A percentile compares a stretch with the other conserved stretches of the same genome.
phyloP scores from a whole-genome alignment of 2,888 invertebrate species.

The Torymus aiolomorphi region DNA sequence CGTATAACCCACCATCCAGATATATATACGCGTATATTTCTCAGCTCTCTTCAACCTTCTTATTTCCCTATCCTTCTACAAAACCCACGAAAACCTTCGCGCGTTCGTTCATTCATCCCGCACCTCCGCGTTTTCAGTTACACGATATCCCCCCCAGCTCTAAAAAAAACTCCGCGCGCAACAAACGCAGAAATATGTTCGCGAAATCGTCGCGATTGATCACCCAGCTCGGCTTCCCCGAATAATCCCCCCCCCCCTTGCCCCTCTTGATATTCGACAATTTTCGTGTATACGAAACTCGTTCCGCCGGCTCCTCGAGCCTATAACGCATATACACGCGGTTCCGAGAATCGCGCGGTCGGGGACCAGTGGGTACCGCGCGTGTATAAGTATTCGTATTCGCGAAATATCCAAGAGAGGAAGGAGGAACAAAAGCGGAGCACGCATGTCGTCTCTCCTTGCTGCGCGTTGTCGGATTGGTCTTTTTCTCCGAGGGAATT shows the following conservation, averaged over 20 bases:
- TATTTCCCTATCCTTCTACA: too few species aligned
- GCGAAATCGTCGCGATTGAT: constrained; percentile 12
- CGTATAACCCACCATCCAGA: too few species aligned
- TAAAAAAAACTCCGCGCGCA: too few species aligned
- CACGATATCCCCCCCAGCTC: too few species aligned
- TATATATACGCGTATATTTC: too few species aligned
- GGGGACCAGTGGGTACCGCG: constrained; percentile 18
- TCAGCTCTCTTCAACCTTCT: not conserved
- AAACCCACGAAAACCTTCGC: too few species aligned
- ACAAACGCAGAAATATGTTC: not conserved
- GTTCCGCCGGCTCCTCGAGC: constrained; percentile 17
- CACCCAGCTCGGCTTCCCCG: not conserved
- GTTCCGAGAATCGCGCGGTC: constrained; percentile 47
- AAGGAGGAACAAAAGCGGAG: constrained; percentile 44
- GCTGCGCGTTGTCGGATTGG: not conserved
- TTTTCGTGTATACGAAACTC: constrained; percentile 42
- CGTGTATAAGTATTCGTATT: constrained; percentile 37
- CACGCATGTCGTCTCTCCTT: constrained; percentile 3
- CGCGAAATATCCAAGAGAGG: constrained; percentile 30
- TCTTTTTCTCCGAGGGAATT: too few species aligned
- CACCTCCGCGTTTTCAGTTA: too few species aligned
- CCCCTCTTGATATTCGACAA: constrained; percentile 3
- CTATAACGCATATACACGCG: constrained; percentile 40
- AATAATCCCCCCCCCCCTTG: not conserved
- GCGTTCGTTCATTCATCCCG: too few species aligned